A percentile compares a stretch with the other conserved stretches of the same genome.
Evolutionary conservation across 2,888 invertebrate species (phyloP).

Genomic region (Heliothis peltigera): DNA sequence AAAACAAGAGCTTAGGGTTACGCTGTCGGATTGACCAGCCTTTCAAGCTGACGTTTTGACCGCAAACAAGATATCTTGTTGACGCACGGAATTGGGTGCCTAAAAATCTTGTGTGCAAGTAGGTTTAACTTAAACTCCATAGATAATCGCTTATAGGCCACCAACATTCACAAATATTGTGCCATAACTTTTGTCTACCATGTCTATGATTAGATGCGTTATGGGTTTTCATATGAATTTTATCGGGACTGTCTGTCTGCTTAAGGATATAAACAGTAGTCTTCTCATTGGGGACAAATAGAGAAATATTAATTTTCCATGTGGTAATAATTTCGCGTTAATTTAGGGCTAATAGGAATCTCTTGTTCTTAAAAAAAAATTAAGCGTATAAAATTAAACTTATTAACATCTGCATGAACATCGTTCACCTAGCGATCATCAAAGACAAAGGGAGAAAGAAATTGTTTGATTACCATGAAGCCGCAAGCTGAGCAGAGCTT

Average conservation of each 20-base stretch:
- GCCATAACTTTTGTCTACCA: not conserved
- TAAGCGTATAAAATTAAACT: too few relatives aligned
- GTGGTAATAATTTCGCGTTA: not conserved
- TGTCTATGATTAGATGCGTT: not conserved
- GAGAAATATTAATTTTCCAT: not conserved
- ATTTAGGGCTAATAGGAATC: too few relatives aligned
- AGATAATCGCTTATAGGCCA: slow-evolving; percentile 2
- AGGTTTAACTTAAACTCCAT: slow-evolving; percentile 13
- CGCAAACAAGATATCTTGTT: slow-evolving; percentile 49
- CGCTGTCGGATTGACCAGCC: slow-evolving; percentile 44
- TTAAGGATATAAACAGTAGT: not conserved
- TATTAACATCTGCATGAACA: too few relatives aligned
- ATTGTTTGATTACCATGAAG: too few relatives aligned
- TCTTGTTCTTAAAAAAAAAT: too few relatives aligned
- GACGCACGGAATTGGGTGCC: slow-evolving; percentile 30
- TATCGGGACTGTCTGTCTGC: not conserved
- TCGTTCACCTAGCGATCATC: too few relatives aligned
- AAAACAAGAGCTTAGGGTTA: slow-evolving; percentile 50
- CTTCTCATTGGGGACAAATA: not conserved
- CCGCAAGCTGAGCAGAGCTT: too few relatives aligned
- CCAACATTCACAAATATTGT: not conserved
- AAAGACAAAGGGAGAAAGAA: too few relatives aligned
- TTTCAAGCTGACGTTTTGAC: slow-evolving; percentile 54
- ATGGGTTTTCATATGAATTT: not conserved
- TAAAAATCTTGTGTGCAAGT: slow-evolving; percentile 60